Evolutionary conservation across 2,888 invertebrate species (phyloP), one percentile per base, ranked within the genome.

Genomic region (Phymatocera aterrima): DNA sequence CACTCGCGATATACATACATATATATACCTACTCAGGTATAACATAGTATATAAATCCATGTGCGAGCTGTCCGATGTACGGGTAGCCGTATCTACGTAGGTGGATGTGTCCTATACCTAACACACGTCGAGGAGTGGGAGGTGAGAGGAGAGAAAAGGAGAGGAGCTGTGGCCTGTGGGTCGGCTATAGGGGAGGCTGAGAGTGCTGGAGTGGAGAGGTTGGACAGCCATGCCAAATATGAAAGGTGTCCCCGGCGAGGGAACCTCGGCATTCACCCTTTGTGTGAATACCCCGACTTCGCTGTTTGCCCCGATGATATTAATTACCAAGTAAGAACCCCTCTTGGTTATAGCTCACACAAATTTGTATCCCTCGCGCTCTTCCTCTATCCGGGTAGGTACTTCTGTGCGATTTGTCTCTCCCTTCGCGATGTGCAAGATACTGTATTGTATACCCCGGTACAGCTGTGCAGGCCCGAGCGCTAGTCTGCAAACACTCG

Each of bases 321-420:
- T 88, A 88, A 87, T 88, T 87, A 86, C 85, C 81, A 81, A 85
- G 85, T 81, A 81, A 85, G 85, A 85, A 82, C 82, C 84, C 83
- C 85, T 80, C 83, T 83, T 81, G 81, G 85, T 83, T 84, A 84
- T 84, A 12, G 43, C 83, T 83, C 83, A 80, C 80, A 83, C 84
- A 85, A 86, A 86, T 86, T 85, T 85, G 68, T 68, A 46, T 21
- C 57, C 21, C 57, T 28, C 57, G 4, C 40, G 4, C 40, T 40
- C 40, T 40, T 8, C 4, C 40, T 40, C 40, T 40, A 4, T 40
- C 40, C 8, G 4, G 4, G 4, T 40, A 4, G 4, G 4, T 40
- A 4, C 8, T 8, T 40, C 40, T 40, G 4, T 40, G n/a, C 40
- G 4, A 4, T 40, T 8, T 40, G 4, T 40, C 40, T 40, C 40